A percentile compares a stretch with the other conserved stretches of the same genome.
phyloP scores from a whole-genome alignment of 2,113 vertebrate species.

The Aepyceros melampus region DNA sequence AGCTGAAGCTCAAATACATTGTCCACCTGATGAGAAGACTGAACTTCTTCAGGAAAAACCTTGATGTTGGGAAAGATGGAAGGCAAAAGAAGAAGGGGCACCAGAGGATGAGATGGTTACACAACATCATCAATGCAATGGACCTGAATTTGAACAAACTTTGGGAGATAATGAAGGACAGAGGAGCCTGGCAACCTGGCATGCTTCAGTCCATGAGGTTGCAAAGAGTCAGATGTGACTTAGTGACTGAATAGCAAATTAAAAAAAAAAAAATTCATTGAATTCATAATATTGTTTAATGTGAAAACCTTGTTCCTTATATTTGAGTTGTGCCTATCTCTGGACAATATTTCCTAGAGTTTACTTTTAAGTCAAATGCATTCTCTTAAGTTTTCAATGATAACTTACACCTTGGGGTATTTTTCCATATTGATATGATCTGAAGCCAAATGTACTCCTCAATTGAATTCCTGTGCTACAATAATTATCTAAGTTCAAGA shows the following conservation, averaged over 20 bases:
- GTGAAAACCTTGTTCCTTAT: background rate
- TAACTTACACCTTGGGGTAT: background rate
- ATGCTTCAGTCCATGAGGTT: background rate
- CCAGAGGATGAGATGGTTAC: background rate
- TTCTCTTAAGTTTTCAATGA: background rate
- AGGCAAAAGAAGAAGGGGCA: background rate
- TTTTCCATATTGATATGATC: background rate
- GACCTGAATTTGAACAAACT: background rate
- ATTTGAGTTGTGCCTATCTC: background rate
- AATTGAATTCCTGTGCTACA: background rate
- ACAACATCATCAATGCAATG: background rate
- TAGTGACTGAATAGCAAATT: background rate
- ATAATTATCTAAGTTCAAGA: background rate
- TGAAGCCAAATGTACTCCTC: background rate
- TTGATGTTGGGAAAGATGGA: background rate
- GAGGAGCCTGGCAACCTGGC: background rate
- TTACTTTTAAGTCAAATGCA: background rate
- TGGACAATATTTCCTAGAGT: background rate
- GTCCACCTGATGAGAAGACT: background rate
- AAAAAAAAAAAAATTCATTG: background rate
- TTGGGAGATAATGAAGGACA: background rate
- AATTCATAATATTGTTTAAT: background rate
- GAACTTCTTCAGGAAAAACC: background rate
- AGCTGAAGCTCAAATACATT: background rate
- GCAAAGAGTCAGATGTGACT: background rate